Evolutionary conservation across 2,888 invertebrate genomes (phyloP), one percentile per base, ranked within the genome.

Genomic region (Harpalus rufipes): DNA sequence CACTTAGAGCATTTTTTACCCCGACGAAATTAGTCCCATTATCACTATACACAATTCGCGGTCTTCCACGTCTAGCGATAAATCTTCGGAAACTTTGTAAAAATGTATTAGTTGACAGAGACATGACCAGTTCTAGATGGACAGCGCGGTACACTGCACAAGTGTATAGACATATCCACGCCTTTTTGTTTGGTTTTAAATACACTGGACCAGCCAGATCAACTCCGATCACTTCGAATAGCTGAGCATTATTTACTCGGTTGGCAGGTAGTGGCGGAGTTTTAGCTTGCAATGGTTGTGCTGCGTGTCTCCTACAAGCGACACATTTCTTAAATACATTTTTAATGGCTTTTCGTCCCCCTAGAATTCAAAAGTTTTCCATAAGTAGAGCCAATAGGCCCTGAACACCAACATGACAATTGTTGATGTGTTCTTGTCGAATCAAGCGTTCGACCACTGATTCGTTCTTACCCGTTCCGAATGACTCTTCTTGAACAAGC

Each of bases 171-270:
- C 21, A 21, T 21, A 21, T 21, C 21, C 21, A 21, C 21, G 21
- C 21, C 21, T 21, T 21, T 21, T 21, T 21, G 21, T 21, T 21
- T 21, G 21, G 21, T 21, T 21, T 21, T 21, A 21, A 21, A 21
- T 21, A 21, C 21, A 21, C 21, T 1, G 21, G n/a, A n/a, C n/a
- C n/a, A n/a, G 21, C 21, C 21, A 21, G 21, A 2, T 90, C 89
- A 3, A 89, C 86, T 7, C 89, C 89, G 2, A 85, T 85, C 1
- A 89, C 85, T 83, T 90, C 89, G 87, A 90, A 89, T 16, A 86
- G 85, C 2, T 81, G 68, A 6, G 88, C 87, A 84, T 89, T 87
- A 6, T 86, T 85, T 1, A 89, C 88, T 12, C 89, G 86, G 86
- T 89, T 86, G 16, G 85, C 25, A 7, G 89, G 89, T 32, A 90